Evolutionary conservation across 2,113 vertebrate genomes (phyloP), one percentile per base, ranked within the genome.

Genomic region (Sylvilagus bachmani): DNA sequence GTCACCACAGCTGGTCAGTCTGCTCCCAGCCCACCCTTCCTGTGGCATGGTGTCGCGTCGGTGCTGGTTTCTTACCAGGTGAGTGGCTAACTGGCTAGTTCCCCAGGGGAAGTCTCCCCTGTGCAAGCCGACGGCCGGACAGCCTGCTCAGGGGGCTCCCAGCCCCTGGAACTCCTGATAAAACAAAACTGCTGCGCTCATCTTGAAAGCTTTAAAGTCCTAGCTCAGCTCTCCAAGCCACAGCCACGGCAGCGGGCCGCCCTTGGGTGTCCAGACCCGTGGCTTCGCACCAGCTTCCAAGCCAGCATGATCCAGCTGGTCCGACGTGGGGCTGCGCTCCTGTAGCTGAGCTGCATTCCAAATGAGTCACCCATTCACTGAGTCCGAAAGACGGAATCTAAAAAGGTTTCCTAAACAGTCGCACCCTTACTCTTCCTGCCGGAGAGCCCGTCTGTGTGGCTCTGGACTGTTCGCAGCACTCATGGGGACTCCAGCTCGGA

Each of bases 281-380:
- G 61, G 53, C 55, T 81, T 89, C 66, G 58, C 12, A 31, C 6
- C 7, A 21, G 82, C 31, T 4, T 74, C 87, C 36, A 1, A 78
- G 31, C 49, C 64, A 38, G 61, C 51, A 49, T 21, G 24, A 58
- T 4, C 10, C 16, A 7, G 13, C 10, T 51, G 78, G 71, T 64
- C 49, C 49, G 17, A 53, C 31, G 3, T 11, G n/a, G 61, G 21
- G 11, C 33, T 58, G 29, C 92, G 83, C 82, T n/a, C 27, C 51
- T 44, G 53, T 16, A 71, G 49, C 53, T 67, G 33, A 82, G 31
- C 89, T 93, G 91, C 62, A 33, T 73, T 87, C 66, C 38, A 89
- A 80, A 70, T 58, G 58, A 92, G 11, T 51, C 21, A 61, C 22
- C 53, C 10, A 21, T 49, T 44, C 66, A 22, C 73, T 86, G 38